Evolutionary conservation across 2,888 invertebrate genomes (phyloP), one percentile per base, ranked within the genome.

Genomic region (Apamea anceps): DNA sequence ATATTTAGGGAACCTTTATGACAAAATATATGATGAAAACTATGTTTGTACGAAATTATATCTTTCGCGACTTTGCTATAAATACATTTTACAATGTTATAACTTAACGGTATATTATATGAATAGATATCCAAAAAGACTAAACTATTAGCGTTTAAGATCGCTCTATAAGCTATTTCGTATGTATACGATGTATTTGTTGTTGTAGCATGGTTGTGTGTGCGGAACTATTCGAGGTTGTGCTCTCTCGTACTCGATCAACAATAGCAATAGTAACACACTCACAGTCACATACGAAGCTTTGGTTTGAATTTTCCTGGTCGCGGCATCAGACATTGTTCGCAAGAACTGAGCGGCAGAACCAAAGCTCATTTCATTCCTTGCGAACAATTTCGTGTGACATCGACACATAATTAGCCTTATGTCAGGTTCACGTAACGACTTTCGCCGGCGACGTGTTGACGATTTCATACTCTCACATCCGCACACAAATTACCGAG

Each of bases 11-110:
- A 32, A 57, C 54, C 54, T 80, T 83, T 63, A 60, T 48, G 48
- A 57, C 15, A 77, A 81, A 79, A 57, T 21, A 51, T 65, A 37
- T 25, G 51, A 54, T 42, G 15, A 75, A 21, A 70, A 51, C 18
- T n/a, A 32, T 42, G 37, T 57, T 73, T 73, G 60, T 76, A 82
- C 70, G 60, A 68, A 51, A 82, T 71, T 54, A 68, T 66, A 60
- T 72, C 57, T 63, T 78, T 48, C 66, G 54, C 12, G 1, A 57
- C 18, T 51, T 32, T 2, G 32, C 32, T 32, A 32, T 32, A 32
- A 32, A 32, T 32, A 32, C 32, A 32, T 32, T 32, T 32, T 32
- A 32, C 65, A 57, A 54, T 79, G 45, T 32, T 42, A 57, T 66
- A 54, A 65, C 21, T 21, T n/a, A 66, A 66, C 21, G 21, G 25